These are phyloP conservation scores for Leucoraja ocellata DNA, from an alignment of 2,797 vertebrate species.

Conservation along the genomic window DNA sequence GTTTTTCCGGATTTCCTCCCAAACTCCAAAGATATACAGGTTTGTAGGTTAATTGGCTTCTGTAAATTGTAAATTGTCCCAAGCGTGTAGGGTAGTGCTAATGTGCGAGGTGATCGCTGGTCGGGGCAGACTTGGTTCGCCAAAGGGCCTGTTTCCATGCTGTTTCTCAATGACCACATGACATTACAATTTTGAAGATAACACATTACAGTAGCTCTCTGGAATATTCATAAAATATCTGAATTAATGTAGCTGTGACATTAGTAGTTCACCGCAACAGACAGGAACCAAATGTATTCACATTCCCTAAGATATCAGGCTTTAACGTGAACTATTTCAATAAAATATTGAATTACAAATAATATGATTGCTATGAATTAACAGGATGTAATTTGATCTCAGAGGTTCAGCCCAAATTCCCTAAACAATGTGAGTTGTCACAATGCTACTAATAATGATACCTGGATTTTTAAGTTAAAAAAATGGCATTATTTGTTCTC, in stretches of 20 bases:
- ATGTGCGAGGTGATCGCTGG: no score
- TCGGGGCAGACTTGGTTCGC: no score
- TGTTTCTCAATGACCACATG: neutral
- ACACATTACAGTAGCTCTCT: neutral
- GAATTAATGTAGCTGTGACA: neutral
- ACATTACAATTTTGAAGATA: neutral
- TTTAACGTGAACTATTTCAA: neutral
- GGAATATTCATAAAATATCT: constrained; percentile 19
- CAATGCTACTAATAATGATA: neutral
- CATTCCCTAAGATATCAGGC: neutral
- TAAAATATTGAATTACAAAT: constrained; percentile 10
- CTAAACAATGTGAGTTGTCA: neutral
- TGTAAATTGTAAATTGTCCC: no score
- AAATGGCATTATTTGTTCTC: neutral
- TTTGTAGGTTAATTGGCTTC: no score
- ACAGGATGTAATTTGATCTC: neutral
- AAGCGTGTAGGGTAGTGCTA: no score
- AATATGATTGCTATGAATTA: neutral
- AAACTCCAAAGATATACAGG: no score
- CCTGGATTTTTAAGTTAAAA: neutral
- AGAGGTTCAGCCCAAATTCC: neutral
- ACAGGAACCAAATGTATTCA: neutral
- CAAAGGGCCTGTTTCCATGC: no score
- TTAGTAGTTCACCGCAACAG: neutral
- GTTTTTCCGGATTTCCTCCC: no score